Percentiles rank a stretch among this genome's conserved stretches.
These are phyloP conservation scores for Mormyrops attenuatus DNA, from an alignment of 2,797 vertebrate genomes.

Conservation along the genomic window DNA sequence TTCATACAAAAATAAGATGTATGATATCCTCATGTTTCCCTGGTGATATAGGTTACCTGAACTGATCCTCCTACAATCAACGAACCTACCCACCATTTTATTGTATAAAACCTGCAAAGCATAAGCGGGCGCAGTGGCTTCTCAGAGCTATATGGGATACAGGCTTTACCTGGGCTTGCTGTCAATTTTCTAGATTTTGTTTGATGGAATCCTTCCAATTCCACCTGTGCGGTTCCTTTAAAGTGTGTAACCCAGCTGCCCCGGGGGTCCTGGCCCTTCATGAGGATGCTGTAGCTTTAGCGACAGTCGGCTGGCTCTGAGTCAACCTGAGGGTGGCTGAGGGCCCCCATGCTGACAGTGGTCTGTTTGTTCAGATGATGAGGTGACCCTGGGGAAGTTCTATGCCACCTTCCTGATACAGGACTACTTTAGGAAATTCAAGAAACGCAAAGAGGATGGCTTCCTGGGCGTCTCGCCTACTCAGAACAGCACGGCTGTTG, in stretches of 20 bases:
- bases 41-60: background rate
- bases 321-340: background rate
- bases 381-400: slow-evolving; percentile 99
- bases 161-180: background rate
- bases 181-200: background rate
- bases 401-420: slow-evolving; percentile 99
- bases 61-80: background rate
- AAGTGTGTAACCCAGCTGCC: background rate
- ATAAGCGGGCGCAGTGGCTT: background rate
- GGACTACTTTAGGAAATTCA: slow-evolving; percentile 99
- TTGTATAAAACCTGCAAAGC: background rate
- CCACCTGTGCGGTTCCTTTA: background rate
- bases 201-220: background rate
- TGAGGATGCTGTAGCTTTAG: background rate
- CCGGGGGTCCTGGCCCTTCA: background rate
- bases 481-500: slow-evolving; percentile 83
- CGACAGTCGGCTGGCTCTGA: background rate
- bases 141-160: background rate
- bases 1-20: background rate
- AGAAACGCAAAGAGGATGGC: slow-evolving; percentile 98
- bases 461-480: slow-evolving; percentile 83
- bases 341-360: slow-evolving; percentile 62
- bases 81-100: background rate
- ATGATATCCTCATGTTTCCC: background rate
- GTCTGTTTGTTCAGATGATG: slow-evolving; percentile 97